These are phyloP conservation scores for Chromobotia macracanthus DNA, from an alignment of 2,797 vertebrate species.

Conservation along the genomic window DNA sequence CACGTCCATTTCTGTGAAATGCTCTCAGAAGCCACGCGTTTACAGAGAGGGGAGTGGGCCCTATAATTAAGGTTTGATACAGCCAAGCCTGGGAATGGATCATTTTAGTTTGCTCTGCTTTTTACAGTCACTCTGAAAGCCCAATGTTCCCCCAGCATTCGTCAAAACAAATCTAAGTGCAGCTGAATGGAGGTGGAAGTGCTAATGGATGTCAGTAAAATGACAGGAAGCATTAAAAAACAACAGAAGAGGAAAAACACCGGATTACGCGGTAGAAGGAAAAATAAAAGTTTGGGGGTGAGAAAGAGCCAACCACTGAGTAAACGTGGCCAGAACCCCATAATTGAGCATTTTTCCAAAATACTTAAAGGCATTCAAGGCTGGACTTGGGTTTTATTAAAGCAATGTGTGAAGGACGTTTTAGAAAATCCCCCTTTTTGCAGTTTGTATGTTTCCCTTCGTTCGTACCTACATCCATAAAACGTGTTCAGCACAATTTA, in stretches of 20 bases:
- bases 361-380: slow-evolving; percentile 29
- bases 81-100: slow-evolving; percentile 51
- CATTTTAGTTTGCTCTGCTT: slow-evolving; percentile 41
- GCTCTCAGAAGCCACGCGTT: slow-evolving; percentile 33
- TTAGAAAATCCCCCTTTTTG: slow-evolving; percentile 35
- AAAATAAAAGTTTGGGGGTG: slow-evolving; percentile 29
- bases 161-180: slow-evolving; percentile 53
- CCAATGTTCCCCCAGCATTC: slow-evolving; percentile 50
- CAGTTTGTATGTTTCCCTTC: neutral
- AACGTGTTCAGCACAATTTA: neutral
- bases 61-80: slow-evolving; percentile 53
- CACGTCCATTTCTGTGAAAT: slow-evolving; percentile 35
- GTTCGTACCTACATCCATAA: slow-evolving; percentile 10
- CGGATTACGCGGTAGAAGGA: slow-evolving; percentile 49
- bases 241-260: slow-evolving; percentile 53
- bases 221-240: slow-evolving; percentile 61
- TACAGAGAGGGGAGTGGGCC: slow-evolving; percentile 22
- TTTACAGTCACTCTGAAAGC: slow-evolving; percentile 45
- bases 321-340: neutral
- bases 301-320: slow-evolving; percentile 9
- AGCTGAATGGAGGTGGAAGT: slow-evolving; percentile 48
- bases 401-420: slow-evolving; percentile 13
- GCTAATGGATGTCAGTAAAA: slow-evolving; percentile 62
- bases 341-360: slow-evolving; percentile 23
- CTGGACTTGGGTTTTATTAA: slow-evolving; percentile 31